Evolutionary conservation across 2,888 invertebrate genomes (phyloP), one percentile per base, ranked within the genome.

Genomic region (Eupithecia subumbrata): DNA sequence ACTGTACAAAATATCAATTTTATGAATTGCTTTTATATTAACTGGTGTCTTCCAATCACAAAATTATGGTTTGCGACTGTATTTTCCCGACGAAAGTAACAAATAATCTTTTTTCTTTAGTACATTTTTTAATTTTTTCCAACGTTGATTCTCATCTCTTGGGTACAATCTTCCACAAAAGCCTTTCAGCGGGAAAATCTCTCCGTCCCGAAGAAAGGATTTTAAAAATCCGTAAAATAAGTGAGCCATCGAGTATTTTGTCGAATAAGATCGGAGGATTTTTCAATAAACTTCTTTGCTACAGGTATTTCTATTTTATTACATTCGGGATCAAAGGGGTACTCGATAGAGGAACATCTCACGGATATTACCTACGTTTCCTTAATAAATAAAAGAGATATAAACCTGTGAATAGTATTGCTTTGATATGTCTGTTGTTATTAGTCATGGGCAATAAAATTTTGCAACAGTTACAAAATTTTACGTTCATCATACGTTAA

Each of bases 211-310:
- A 25, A 64, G 60, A 74, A 74, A 72, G 70, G 74, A 74, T 71
- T 77, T 75, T 75, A 40, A 77, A 77, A 75, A 68, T 75, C 73
- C 68, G 52, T 75, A 64, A 77, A 75, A 75, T 77, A 73, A 72
- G 66, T n/a, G 70, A 52, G 68, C 74, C 63, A 63, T 37, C 67
- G 56, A 60, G 71, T 63, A 72, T 77, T 77, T 74, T 77, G 72
- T 74, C 67, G 69, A 74, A 72, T 77, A 56, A 69, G 71, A 76
- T 69, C 66, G 43, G 25, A 48, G 40, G 70, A 77, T 74, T 74
- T 77, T 73, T 77, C 72, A 73, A 75, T 77, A 73, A 69, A 74
- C 68, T 73, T 56, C 30, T 75, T 37, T 66, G 66, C 34, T 63
- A 34, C 22, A 43, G 68, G 70, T 73, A 73, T 73, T 71, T 71